Evolutionary conservation across 2,888 invertebrate genomes (phyloP), one percentile per base, ranked within the genome.

Genomic region (Oligia latruncula): DNA sequence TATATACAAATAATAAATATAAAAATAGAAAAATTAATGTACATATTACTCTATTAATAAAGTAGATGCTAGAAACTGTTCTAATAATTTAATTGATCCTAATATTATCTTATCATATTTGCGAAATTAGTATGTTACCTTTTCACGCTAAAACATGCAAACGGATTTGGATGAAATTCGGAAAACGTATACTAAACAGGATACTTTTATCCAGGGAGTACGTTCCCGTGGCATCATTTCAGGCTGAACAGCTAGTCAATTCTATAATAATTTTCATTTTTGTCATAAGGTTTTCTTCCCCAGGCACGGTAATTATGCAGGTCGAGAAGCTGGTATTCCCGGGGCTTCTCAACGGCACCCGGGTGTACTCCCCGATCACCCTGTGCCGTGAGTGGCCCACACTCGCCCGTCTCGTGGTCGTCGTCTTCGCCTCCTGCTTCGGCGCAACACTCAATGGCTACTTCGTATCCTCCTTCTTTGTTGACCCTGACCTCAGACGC

Each of bases 301-400:
- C 71, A 77, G 86, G 64, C 49, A 0, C 13, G 1, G 67, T 17
- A 5, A 62, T 13, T 9, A 83, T 83, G 83, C 1, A 46, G 15
- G 0, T 6, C 15, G 43, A 13, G 9, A 20, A 15, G 0, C 11
- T n/a, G 6, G 29, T 52, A 0, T 23, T 55, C 4, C 78, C 71
- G 67, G 52, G 73, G 6, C 5, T 60, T 0, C 11, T 13, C 5
- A 91, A 92, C 77, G 40, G 3, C 1, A 90, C 88, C 5, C 80
- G 87, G 0, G 15, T 80, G 0, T 93, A 90, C 52, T 98, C 98
- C 0, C 98, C 98, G 8, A 97, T 98, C 49, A 98, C 97, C 0
- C 91, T 98, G 49, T 97, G 97, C 87, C 95, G 97, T 0, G 97
- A 98, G 80, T 98, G 98, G 98, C 97, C 98, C 9, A 96, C 98